Evolutionary conservation across 37 sponge, comb jelly and placozoan genomes (phyloP), one percentile per base, ranked within the genome.

Genomic region (Amphimedon queenslandica): DNA sequence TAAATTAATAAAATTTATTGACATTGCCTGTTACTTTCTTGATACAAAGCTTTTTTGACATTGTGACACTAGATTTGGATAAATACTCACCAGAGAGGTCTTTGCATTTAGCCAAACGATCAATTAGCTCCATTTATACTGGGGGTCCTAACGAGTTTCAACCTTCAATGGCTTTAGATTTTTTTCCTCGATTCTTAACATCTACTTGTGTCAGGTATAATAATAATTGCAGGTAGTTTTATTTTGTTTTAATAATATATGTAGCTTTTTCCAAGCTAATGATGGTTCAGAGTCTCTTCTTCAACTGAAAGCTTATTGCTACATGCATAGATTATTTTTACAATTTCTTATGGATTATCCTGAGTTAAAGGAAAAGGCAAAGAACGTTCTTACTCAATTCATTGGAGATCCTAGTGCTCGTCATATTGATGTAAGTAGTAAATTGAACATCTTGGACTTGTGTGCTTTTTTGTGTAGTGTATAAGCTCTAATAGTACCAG

Each of bases 321-420:
- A 77, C 73, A 77, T 84, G 74, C 85, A 84, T 47, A 30, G 85
- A 2, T 57, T 84, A 16, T 84, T 84, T 63, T 73, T 84, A 3
- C 74, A 84, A 34, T 73, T 84, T 34, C 43, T 78, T 1, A 30
- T 36, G 30, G 25, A 20, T 36, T 5, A 72, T 42, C 61, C 68
- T 2, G 42, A 42, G 20, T 29, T 84, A 33, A 57, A 71, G 34
- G 31, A 79, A 32, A 38, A 23, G 2, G 72, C 78, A 31, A 84
- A 72, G 55, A 67, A 77, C 40, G 66, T 31, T 29, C 68, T 84
- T 18, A 77, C 57, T 37, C 57, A 78, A 56, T 84, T 84, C 67
- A 47, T 84, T 4, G 63, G 51, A 18, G 63, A 72, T 27, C 69
- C 78, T 10, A 72, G 58, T 32, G 73, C 66, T 41, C 58, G 85